Evolutionary conservation across 92 coral and sea anemone genomes (phyloP).

Genomic region (Porites divaricata): DNA sequence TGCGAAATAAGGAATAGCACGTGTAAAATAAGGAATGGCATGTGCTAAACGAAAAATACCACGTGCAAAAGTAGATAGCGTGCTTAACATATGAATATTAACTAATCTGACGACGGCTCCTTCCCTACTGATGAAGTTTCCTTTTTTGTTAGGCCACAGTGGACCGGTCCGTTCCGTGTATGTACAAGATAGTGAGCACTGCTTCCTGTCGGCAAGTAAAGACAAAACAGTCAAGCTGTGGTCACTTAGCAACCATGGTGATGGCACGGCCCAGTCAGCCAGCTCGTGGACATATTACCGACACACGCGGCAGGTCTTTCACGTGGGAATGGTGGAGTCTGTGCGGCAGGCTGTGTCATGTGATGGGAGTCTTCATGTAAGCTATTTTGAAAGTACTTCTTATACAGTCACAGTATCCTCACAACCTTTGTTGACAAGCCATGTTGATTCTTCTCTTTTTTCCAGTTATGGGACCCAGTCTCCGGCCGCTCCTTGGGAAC

Average conservation of each 20-base stretch:
- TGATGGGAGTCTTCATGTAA: constrained; percentile 93
- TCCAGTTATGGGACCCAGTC: constrained; percentile 94
- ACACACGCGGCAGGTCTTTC: constrained; percentile 91
- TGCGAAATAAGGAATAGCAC: too few species aligned
- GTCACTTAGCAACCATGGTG: constrained; percentile 99
- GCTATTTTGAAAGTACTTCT: neutral
- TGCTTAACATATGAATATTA: too few species aligned
- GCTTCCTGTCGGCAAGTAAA: constrained; percentile 92
- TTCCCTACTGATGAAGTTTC: neutral
- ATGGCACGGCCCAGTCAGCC: constrained; percentile 98
- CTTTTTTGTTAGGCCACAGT: constrained; percentile 81
- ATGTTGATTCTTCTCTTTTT: neutral
- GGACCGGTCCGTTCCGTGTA: constrained; percentile 88
- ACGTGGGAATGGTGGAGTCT: constrained; percentile 89
- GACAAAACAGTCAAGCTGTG: constrained; percentile 98
- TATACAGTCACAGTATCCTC: too few species aligned
- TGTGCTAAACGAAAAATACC: too few species aligned
- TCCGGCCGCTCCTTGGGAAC: constrained; percentile 70
- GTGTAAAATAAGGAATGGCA: too few species aligned
- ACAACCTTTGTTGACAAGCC: too few species aligned
- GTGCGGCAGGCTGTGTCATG: constrained; percentile 92
- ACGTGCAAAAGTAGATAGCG: too few species aligned
- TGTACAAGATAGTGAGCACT: constrained; percentile 96
- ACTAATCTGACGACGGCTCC: neutral
- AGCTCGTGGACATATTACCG: constrained; percentile 95